These are phyloP conservation scores for Smutsia gigantea DNA, from an alignment of 2,797 vertebrate species.

Conservation along the genomic window DNA sequence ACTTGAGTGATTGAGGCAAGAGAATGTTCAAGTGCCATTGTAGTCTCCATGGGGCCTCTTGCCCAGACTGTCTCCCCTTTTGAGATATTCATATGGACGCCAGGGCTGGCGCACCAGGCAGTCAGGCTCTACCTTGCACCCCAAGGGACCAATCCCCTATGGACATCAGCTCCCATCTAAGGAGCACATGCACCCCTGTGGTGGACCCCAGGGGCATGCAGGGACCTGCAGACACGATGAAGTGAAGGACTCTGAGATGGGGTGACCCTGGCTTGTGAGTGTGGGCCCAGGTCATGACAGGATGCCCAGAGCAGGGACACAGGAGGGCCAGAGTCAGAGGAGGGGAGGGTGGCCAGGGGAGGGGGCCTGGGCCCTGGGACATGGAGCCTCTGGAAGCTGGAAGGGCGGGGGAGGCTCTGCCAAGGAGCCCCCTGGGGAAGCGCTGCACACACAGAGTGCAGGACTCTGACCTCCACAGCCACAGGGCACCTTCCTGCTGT, in stretches of 20 bases:
- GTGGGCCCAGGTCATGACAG: neutral
- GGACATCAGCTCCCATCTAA: too few species aligned
- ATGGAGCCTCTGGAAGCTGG: neutral
- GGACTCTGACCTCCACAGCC: neutral
- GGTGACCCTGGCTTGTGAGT: rapidly evolving
- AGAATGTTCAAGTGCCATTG: rapidly evolving
- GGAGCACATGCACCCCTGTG: too few species aligned
- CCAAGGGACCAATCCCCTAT: too few species aligned
- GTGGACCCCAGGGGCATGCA: neutral
- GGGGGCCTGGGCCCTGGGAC: neutral
- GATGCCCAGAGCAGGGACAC: neutral
- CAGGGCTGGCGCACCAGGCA: neutral
- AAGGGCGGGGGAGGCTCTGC: rapidly evolving
- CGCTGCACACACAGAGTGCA: rapidly evolving
- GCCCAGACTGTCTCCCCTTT: rapidly evolving
- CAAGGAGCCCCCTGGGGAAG: neutral
- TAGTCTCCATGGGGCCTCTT: rapidly evolving
- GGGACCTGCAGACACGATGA: neutral
- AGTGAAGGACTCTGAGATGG: neutral
- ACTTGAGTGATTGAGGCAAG: neutral
- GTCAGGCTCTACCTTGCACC: neutral
- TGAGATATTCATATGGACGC: too few species aligned
- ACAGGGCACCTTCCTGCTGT: rapidly evolving
- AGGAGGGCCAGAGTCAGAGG: neutral
- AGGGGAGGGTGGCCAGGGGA: neutral